phyloP scores from a whole-genome alignment of 2,888 invertebrate genomes.

The Orthonychiurus folsomi region DNA sequence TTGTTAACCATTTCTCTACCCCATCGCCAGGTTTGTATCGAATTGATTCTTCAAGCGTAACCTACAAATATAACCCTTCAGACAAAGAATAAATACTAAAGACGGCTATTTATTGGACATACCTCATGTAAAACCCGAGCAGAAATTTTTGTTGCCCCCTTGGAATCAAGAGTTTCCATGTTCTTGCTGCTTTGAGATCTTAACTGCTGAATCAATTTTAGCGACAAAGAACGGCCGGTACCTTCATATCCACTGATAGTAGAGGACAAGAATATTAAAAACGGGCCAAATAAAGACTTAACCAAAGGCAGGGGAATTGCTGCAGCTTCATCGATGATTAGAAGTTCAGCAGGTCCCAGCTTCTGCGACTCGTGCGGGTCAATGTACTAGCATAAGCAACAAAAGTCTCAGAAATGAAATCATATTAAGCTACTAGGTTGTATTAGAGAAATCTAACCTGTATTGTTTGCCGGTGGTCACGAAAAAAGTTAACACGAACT shows the following conservation, averaged over 20 bases:
- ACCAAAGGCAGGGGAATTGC: conserved; percentile 93
- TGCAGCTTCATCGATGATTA: conserved; percentile 97
- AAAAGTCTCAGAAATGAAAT: background rate
- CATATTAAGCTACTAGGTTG: background rate
- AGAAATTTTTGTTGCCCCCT: conserved; percentile 46
- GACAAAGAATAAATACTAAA: background rate
- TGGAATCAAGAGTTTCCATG: conserved; percentile 41
- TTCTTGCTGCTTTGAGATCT: conserved; percentile 46
- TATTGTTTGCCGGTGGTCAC: conserved; percentile 85
- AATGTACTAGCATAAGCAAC: conserved; percentile 82
- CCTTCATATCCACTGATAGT: conserved; percentile 98
- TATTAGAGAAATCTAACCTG: conserved; percentile 51
- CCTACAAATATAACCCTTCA: conserved; percentile 49
- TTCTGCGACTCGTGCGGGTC: conserved; percentile 82
- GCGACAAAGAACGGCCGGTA: conserved; percentile 87
- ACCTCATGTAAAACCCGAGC: conserved; percentile 53
- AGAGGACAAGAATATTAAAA: conserved; percentile 88
- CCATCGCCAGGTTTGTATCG: conserved; percentile 79
- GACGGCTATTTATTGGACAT: too few relatives aligned
- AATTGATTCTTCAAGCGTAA: conserved; percentile 86
- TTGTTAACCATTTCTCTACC: conserved; percentile 84
- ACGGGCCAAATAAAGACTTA: conserved; percentile 77
- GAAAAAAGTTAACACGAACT: conserved; percentile 80
- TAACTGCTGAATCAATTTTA: conserved; percentile 87
- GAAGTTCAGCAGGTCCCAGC: conserved; percentile 83